Evolutionary conservation across 2,113 vertebrate genomes (phyloP).

Genomic region (Phycodurus eques): DNA sequence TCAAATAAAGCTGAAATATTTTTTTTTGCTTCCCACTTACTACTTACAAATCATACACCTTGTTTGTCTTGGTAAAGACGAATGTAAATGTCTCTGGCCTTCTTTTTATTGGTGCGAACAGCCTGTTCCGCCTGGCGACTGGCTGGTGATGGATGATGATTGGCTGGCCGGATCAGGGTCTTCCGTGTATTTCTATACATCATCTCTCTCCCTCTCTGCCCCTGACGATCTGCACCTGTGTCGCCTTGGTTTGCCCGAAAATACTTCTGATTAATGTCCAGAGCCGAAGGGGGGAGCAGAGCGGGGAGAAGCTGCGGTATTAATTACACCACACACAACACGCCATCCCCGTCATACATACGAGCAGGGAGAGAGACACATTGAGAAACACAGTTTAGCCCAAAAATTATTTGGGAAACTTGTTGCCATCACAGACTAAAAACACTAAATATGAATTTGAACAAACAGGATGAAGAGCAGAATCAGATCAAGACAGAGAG

Average conservation of each 20-base stretch:
- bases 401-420: neutral
- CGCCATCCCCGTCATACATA: conserved; percentile 27
- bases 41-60: conserved; percentile 36
- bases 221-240: conserved; percentile 65
- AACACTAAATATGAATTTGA: neutral
- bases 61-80: conserved; percentile 41
- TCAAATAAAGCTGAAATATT: conserved; percentile 26
- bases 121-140: conserved; percentile 49
- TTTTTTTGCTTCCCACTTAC: conserved; percentile 24
- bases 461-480: neutral
- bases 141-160: conserved; percentile 70
- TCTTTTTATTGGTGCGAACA: conserved; percentile 53
- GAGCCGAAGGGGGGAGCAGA: conserved; percentile 41
- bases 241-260: conserved; percentile 59
- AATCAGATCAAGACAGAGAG: neutral
- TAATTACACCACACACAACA: conserved; percentile 60
- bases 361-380: conserved; percentile 8
- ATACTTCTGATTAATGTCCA: conserved; percentile 70
- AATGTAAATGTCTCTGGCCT: conserved; percentile 39
- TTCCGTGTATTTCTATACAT: conserved; percentile 70
- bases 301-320: conserved; percentile 51
- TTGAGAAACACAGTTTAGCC: conserved; percentile 12
- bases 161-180: conserved; percentile 67
- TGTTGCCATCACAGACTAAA: neutral
- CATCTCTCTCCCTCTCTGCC: conserved; percentile 59